Base-by-base conservation (phyloP, 2,888 invertebrate species). In the Macropis europaea region DNA sequence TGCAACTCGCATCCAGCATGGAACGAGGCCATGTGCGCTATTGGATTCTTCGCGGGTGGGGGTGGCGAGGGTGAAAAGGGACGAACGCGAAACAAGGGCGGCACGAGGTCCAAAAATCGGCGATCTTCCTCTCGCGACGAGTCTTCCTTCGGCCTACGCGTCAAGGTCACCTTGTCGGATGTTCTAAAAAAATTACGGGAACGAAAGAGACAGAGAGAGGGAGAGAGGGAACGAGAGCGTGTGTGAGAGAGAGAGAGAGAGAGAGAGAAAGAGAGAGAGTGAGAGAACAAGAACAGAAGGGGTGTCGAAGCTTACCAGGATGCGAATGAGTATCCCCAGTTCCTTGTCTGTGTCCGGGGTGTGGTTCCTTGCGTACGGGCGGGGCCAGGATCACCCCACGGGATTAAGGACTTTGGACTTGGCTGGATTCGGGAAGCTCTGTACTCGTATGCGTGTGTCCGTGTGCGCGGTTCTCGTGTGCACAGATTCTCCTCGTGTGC, bases 11-110 rank as follows among this genome's bases (percentile, higher is more conserved):
- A 83, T 83, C 77, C 81, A 81, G 83, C 81, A 76, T 80, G 79
- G 82, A 86, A 80, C 81, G 78, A 78, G 84, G 86, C 84, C 86
- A 86, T 86, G 86, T 86, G 86, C 82, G 84, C 74, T 70, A 74
- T 68, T 66, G 52, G 52, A 54, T 50, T 22, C 40, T 1, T 24
- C 2, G 24, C 13, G n/a, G n/a, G n/a, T n/a, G n/a, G n/a, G n/a
- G n/a, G n/a, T n/a, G n/a, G 13, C 3, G 17, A 61, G 11, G 34
- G n/a, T 4, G 13, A 43, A 38, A 26, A 17, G 3, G 26, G 26
- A 11, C 6, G 24, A 17, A 32, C 30, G 30, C 2, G 30, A 28
- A 26, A 17, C 36, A 24, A 17, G 1, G 3, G 17, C 13, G 32
- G 19, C 17, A n/a, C 28, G n/a, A 32, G n/a, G 15, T 17, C n/a